phyloP scores from a whole-genome alignment of 2,113 vertebrate species.

The Alexandromys fortis region DNA sequence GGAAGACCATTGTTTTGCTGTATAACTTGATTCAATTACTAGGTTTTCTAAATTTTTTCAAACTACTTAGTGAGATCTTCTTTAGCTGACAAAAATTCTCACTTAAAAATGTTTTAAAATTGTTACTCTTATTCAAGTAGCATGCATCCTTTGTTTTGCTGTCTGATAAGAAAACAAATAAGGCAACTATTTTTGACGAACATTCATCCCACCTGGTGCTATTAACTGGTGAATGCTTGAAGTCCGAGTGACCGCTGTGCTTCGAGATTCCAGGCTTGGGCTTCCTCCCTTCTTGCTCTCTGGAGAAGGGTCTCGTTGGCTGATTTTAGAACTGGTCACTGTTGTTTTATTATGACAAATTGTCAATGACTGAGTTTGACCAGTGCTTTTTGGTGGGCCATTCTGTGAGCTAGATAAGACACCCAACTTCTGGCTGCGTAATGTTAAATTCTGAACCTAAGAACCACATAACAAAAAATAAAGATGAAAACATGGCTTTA shows the following conservation, averaged over 20 bases:
- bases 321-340: slow-evolving; percentile 87
- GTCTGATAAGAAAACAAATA: slow-evolving; percentile 54
- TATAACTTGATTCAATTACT: slow-evolving; percentile 49
- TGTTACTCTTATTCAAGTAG: slow-evolving; percentile 43
- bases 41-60: background rate
- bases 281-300: slow-evolving; percentile 89
- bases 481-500: slow-evolving; percentile 59
- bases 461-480: slow-evolving; percentile 70
- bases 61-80: slow-evolving; percentile 16
- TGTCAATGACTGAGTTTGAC: slow-evolving; percentile 87
- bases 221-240: slow-evolving; percentile 90
- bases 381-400: slow-evolving; percentile 90
- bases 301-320: slow-evolving; percentile 86
- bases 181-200: slow-evolving; percentile 5
- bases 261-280: slow-evolving; percentile 85
- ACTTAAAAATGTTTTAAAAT: slow-evolving; percentile 49
- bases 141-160: slow-evolving; percentile 39
- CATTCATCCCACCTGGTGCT: slow-evolving; percentile 87
- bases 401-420: slow-evolving; percentile 90
- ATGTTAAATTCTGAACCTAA: slow-evolving; percentile 93
- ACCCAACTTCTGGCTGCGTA: slow-evolving; percentile 91
- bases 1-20: slow-evolving; percentile 8
- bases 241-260: slow-evolving; percentile 85
- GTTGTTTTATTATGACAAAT: slow-evolving; percentile 89
- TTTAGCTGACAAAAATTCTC: slow-evolving; percentile 37